A percentile compares a stretch with the other conserved stretches of the same genome.
Conservation (phyloP, 1,140 invertebrate genomes). For the Ostrea denselamellosa region DNA sequence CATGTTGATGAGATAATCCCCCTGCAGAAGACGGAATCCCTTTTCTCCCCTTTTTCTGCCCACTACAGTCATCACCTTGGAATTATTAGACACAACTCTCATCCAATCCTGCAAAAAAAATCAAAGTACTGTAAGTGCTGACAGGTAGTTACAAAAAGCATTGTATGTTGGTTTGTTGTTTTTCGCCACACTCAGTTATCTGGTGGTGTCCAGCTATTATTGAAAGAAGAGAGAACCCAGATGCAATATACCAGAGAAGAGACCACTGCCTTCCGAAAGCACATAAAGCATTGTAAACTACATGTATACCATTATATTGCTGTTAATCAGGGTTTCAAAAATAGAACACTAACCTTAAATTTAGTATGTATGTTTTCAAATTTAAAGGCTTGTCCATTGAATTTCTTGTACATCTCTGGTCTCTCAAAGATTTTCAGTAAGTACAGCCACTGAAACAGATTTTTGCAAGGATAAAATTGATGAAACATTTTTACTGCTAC, state of each 20-base stretch:
- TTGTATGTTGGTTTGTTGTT: not conserved
- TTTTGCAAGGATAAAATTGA: not conserved
- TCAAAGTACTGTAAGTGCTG: not conserved
- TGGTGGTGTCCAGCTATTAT: no score
- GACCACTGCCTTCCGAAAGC: no score
- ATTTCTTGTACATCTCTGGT: slow-evolving; percentile 69
- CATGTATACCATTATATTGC: no score
- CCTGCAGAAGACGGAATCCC: slow-evolving; percentile 75
- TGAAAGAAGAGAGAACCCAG: no score
- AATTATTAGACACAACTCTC: slow-evolving; percentile 73
- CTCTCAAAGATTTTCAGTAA: slow-evolving; percentile 78
- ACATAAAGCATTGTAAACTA: not conserved
- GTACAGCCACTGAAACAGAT: slow-evolving; percentile 75
- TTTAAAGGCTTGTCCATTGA: slow-evolving; percentile 64
- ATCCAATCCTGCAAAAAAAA: slow-evolving; percentile 73
- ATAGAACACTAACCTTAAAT: slow-evolving; percentile 68
- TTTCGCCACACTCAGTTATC: not conserved
- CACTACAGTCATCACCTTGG: slow-evolving; percentile 74
- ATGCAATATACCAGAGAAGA: no score
- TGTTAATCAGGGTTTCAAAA: no score
- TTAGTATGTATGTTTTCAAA: slow-evolving; percentile 75
- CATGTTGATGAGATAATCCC: slow-evolving; percentile 70
- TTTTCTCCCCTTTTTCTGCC: slow-evolving; percentile 74
- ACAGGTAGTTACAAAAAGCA: not conserved
- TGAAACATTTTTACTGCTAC: not conserved